Evolutionary conservation across 2,113 vertebrate species (phyloP).

Genomic region (Hemicordylus capensis): DNA sequence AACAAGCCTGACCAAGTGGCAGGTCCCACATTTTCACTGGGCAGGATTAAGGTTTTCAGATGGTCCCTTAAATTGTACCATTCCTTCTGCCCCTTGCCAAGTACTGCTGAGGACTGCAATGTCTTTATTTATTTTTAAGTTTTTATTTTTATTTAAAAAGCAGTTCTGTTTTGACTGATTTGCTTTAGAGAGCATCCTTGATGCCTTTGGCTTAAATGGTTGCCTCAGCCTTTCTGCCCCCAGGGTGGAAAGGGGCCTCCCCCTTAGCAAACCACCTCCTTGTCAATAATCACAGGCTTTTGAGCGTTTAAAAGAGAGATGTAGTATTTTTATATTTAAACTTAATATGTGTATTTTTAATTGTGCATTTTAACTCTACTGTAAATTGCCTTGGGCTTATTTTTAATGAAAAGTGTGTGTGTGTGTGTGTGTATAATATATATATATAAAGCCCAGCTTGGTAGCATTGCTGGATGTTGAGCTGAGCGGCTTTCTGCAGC

Average conservation of each 20-base stretch:
- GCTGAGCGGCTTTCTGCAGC: background rate
- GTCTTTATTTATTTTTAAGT: background rate
- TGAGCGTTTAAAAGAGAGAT: no score
- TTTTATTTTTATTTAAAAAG: no score
- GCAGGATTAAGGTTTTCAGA: background rate
- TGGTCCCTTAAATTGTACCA: background rate
- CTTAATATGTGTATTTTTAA: no score
- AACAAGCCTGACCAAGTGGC: no score
- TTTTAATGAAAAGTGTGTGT: no score
- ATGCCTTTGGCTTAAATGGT: background rate
- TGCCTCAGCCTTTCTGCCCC: background rate
- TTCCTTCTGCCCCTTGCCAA: background rate
- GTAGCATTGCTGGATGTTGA: background rate
- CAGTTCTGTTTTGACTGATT: background rate
- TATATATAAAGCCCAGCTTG: no score
- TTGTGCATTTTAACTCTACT: no score
- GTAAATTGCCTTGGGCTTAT: no score
- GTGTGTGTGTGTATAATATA: no score
- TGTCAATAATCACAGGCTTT: no score
- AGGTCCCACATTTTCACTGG: background rate
- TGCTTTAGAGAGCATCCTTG: background rate
- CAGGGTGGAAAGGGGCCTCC: background rate
- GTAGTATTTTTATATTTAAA: no score
- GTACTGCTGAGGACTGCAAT: background rate
- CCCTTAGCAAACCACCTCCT: background rate